Evolutionary conservation across 2,888 invertebrate genomes (phyloP).

Genomic region (Nomada goodeniana): DNA sequence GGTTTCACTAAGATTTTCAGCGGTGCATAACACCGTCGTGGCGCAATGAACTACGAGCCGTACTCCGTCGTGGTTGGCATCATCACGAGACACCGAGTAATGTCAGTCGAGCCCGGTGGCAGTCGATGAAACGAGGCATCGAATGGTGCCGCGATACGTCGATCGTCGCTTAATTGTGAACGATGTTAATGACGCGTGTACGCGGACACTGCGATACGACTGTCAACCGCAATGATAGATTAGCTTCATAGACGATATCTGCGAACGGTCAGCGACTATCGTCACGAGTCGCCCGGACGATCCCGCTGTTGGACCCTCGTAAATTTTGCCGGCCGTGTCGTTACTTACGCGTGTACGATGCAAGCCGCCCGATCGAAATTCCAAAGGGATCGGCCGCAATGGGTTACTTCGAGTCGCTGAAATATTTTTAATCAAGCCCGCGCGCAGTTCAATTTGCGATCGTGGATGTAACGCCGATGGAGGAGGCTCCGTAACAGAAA

Average conservation of each 20-base stretch:
- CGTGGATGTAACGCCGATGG: neutral
- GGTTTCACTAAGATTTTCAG: neutral
- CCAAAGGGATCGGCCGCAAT: neutral
- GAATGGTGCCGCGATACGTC: constrained; percentile 24
- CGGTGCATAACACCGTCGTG: no score
- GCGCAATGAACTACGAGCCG: neutral
- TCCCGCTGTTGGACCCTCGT: constrained; percentile 36
- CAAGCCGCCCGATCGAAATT: constrained; percentile 22
- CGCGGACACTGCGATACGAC: constrained; percentile 50
- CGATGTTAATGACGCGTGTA: constrained; percentile 63
- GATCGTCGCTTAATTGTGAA: constrained; percentile 57
- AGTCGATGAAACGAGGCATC: constrained; percentile 36
- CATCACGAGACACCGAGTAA: neutral
- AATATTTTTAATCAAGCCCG: constrained; percentile 21
- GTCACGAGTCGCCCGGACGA: constrained; percentile 41
- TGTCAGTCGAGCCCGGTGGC: constrained; percentile 27
- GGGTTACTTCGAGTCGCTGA: neutral
- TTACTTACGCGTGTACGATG: neutral
- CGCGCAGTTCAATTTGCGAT: neutral
- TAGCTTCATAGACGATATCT: constrained; percentile 53
- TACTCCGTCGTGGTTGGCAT: neutral
- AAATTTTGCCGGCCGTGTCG: constrained; percentile 26
- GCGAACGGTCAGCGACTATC: constrained; percentile 40
- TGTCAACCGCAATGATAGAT: constrained; percentile 61
- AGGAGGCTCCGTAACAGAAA: neutral